Evolutionary conservation across 2,113 vertebrate species (phyloP).

Genomic region (Paraplagusia blochii): DNA sequence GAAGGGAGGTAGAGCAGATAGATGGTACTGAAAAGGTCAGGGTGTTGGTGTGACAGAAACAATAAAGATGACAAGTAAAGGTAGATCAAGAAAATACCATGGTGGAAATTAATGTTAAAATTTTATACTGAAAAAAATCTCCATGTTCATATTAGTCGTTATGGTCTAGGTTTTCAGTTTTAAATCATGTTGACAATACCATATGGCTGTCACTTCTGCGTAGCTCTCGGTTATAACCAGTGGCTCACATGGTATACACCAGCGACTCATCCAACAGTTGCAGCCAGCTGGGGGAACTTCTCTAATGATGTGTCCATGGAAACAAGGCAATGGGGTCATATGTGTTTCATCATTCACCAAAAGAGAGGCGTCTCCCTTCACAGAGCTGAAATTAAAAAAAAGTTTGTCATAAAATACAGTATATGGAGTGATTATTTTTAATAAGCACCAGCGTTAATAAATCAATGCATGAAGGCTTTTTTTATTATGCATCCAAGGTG

Average conservation of each 20-base stretch:
- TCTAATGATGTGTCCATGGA: conserved; percentile 77
- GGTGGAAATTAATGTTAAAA: no score
- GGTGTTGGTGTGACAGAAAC: no score
- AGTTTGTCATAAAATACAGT: no score
- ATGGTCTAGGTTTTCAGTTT: no score
- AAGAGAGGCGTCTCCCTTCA: conserved; percentile 42
- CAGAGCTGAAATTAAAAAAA: no score
- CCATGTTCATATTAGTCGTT: no score
- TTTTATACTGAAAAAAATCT: no score
- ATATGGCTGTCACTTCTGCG: neutral
- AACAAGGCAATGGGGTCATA: conserved; percentile 69
- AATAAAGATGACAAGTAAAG: no score
- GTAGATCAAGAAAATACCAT: no score
- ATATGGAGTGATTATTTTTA: no score
- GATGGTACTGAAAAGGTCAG: no score
- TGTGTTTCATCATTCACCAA: conserved; percentile 53
- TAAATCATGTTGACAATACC: neutral
- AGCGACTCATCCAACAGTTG: conserved; percentile 48
- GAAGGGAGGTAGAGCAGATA: no score
- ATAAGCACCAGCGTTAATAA: neutral
- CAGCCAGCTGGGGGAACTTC: conserved; percentile 66
- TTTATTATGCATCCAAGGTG: neutral
- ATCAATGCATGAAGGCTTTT: neutral
- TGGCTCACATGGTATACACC: conserved; percentile 54
- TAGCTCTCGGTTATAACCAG: conserved; percentile 22